Evolutionary conservation across 2,888 invertebrate species (phyloP).

Genomic region (Torymus aiolomorphi): DNA sequence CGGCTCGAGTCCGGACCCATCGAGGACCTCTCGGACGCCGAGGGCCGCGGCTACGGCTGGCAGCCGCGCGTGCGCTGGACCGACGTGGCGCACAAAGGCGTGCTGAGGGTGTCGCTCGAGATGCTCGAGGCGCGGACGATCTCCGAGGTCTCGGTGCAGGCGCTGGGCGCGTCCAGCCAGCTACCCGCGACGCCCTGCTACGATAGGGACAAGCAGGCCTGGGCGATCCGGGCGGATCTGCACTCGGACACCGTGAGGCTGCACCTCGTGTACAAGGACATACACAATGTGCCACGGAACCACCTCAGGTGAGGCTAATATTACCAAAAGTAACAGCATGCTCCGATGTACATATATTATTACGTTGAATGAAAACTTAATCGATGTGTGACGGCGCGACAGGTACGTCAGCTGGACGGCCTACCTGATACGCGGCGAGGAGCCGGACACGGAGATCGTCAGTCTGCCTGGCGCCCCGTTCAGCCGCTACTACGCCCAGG

Average conservation of each 20-base stretch:
- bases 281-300: slow-evolving; percentile 87
- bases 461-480: slow-evolving; percentile 85
- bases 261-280: slow-evolving; percentile 85
- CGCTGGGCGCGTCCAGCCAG: slow-evolving; percentile 77
- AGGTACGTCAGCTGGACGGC: slow-evolving; percentile 84
- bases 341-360: too few species aligned
- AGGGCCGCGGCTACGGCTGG: slow-evolving; percentile 85
- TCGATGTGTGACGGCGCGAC: background rate
- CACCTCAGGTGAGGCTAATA: slow-evolving; percentile 78
- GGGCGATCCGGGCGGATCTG: slow-evolving; percentile 86
- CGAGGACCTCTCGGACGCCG: slow-evolving; percentile 84
- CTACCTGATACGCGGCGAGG: slow-evolving; percentile 81
- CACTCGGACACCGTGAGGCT: slow-evolving; percentile 86
- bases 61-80: slow-evolving; percentile 80
- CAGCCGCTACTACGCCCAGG: slow-evolving; percentile 88
- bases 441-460: slow-evolving; percentile 80
- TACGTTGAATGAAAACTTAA: too few species aligned
- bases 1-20: slow-evolving; percentile 83
- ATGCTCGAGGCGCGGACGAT: slow-evolving; percentile 85
- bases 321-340: too few species aligned
- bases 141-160: slow-evolving; percentile 78
- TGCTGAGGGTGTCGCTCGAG: slow-evolving; percentile 83
- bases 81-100: slow-evolving; percentile 79
- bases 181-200: slow-evolving; percentile 82
- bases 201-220: slow-evolving; percentile 87